Evolutionary conservation across 2,113 vertebrate genomes (phyloP).

Genomic region (Daboia siamensis): DNA sequence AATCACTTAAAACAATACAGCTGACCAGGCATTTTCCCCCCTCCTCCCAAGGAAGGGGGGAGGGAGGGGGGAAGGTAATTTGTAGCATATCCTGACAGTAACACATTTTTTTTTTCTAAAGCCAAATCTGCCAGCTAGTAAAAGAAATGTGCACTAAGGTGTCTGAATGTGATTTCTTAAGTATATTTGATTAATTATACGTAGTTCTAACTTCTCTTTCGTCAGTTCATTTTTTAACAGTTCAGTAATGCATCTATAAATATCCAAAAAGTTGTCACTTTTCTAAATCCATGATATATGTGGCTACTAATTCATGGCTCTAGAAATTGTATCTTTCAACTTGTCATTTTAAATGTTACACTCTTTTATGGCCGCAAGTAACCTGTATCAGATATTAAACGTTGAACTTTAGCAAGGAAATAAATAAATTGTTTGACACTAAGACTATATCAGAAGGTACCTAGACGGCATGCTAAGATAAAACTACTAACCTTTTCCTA

Average conservation of each 20-base stretch:
- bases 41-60: neutral
- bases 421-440: slow-evolving; percentile 73
- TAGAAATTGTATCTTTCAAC: slow-evolving; percentile 80
- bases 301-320: slow-evolving; percentile 80
- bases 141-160: slow-evolving; percentile 86
- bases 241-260: slow-evolving; percentile 93
- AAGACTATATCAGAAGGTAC: slow-evolving; percentile 65
- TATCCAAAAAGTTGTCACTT: slow-evolving; percentile 86
- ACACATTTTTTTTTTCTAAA: slow-evolving; percentile 75
- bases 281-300: slow-evolving; percentile 77
- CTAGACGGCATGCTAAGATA: slow-evolving; percentile 65
- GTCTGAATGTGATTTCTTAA: slow-evolving; percentile 83
- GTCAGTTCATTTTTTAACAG: slow-evolving; percentile 85
- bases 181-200: slow-evolving; percentile 87
- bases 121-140: slow-evolving; percentile 66
- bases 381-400: slow-evolving; percentile 80
- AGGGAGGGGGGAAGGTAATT: slow-evolving; percentile 70
- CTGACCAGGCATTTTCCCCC: slow-evolving; percentile 76
- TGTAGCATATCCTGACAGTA: slow-evolving; percentile 73
- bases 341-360: slow-evolving; percentile 77
- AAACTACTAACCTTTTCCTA: slow-evolving; percentile 45
- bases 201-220: slow-evolving; percentile 78
- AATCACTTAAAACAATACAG: slow-evolving; percentile 82
- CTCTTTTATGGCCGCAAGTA: slow-evolving; percentile 78
- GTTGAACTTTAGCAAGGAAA: slow-evolving; percentile 78